Conservation (phyloP, 2,797 vertebrate species). For the Clamator glandarius region DNA sequence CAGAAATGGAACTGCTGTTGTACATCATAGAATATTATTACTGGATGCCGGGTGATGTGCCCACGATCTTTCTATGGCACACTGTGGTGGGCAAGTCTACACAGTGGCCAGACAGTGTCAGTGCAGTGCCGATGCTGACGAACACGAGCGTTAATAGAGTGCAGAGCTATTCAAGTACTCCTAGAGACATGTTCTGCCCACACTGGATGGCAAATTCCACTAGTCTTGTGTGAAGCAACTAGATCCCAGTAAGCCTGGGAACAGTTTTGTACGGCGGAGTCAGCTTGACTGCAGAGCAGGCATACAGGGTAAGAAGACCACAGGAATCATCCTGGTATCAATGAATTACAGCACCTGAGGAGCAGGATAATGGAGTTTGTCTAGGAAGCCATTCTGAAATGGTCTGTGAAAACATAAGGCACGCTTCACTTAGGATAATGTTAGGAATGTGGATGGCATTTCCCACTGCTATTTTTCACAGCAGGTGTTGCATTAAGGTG, state of each 20-base stretch:
- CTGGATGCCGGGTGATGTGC: background rate
- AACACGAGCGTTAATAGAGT: fast-evolving
- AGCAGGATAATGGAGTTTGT: background rate
- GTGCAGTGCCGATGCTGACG: fast-evolving
- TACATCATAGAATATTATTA: background rate
- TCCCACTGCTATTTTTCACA: background rate
- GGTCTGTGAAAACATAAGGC: background rate
- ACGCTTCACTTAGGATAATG: background rate
- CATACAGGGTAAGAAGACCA: fast-evolving
- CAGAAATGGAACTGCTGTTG: background rate
- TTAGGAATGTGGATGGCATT: background rate
- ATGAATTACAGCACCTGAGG: background rate
- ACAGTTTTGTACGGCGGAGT: background rate
- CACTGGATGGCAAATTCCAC: fast-evolving
- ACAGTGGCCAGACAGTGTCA: background rate
- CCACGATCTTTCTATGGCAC: background rate
- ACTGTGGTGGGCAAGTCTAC: background rate
- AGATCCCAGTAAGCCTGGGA: background rate
- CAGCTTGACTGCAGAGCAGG: background rate
- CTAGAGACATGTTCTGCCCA: background rate
- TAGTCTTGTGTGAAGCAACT: background rate
- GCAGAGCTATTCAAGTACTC: background rate
- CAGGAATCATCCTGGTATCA: background rate
- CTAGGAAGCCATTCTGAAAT: background rate
- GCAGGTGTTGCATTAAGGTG: background rate